phyloP scores from a whole-genome alignment of 2,113 vertebrate genomes.

The Phyllostomus discolor region DNA sequence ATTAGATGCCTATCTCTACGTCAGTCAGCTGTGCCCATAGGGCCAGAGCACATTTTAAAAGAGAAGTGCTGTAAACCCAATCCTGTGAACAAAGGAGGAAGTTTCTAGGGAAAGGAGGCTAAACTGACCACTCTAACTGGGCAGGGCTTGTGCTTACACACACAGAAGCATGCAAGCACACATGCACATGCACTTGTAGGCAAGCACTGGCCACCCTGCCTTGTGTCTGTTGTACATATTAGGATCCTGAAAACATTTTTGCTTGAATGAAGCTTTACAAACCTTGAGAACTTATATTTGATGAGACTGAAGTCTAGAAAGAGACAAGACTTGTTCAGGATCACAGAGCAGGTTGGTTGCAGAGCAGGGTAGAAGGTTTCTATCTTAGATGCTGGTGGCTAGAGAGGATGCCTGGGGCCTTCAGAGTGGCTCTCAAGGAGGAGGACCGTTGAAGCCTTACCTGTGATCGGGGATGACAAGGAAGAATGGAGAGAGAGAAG shows the following conservation, averaged over 20 bases:
- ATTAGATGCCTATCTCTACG: neutral
- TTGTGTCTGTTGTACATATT: neutral
- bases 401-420: neutral
- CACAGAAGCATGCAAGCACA: neutral
- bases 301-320: neutral
- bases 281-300: neutral
- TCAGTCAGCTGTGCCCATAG: neutral
- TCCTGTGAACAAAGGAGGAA: neutral
- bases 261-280: neutral
- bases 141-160: neutral
- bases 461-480: neutral
- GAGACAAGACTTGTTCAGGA: neutral
- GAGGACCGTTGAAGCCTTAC: neutral
- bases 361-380: neutral
- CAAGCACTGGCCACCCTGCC: neutral
- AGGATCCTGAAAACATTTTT: neutral
- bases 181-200: neutral
- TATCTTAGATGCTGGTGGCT: neutral
- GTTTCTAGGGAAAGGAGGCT: neutral
- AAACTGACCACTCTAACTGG: neutral
- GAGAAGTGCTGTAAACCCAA: neutral
- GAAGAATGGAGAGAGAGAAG: neutral
- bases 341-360: neutral
- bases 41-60: neutral
- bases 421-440: neutral